Evolutionary conservation across 2,888 invertebrate species (phyloP).

Genomic region (Agrochola lota): DNA sequence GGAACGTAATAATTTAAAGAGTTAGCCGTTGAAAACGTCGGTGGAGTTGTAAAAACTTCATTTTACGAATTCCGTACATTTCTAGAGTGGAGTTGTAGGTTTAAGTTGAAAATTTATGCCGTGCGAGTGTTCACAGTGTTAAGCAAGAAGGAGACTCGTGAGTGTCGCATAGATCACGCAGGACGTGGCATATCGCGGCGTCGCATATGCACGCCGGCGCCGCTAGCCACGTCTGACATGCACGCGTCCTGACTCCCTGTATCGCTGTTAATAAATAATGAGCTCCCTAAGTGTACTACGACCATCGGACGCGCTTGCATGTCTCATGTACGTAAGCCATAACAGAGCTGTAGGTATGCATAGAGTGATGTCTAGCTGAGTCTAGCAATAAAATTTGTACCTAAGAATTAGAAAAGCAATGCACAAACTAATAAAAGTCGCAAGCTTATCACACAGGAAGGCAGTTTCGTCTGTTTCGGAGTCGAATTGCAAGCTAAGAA

Average conservation of each 20-base stretch:
- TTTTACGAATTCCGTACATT: conserved; percentile 83
- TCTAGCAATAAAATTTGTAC: conserved; percentile 17
- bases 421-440: conserved; percentile 43
- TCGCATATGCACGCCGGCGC: conserved; percentile 77
- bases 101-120: conserved; percentile 87
- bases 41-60: conserved; percentile 85
- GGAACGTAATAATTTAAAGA: conserved; percentile 85
- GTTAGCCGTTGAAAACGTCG: conserved; percentile 80
- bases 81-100: conserved; percentile 83
- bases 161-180: conserved; percentile 85
- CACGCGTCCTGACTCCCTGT: conserved; percentile 55
- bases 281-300: conserved; percentile 49
- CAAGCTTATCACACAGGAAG: conserved; percentile 48
- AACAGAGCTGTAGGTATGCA: not conserved
- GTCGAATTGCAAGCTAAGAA: conserved; percentile 50
- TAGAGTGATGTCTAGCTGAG: not conserved
- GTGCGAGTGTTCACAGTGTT: conserved; percentile 82
- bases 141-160: conserved; percentile 84
- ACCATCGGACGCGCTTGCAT: conserved; percentile 33
- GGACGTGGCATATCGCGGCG: conserved; percentile 85
- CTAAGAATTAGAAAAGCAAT: conserved; percentile 28
- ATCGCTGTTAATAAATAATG: conserved; percentile 63
- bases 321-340: not conserved
- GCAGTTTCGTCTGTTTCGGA: conserved; percentile 43
- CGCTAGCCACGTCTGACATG: conserved; percentile 53